Evolutionary conservation across 2,113 vertebrate species (phyloP).

Genomic region (Kryptolebias marmoratus): DNA sequence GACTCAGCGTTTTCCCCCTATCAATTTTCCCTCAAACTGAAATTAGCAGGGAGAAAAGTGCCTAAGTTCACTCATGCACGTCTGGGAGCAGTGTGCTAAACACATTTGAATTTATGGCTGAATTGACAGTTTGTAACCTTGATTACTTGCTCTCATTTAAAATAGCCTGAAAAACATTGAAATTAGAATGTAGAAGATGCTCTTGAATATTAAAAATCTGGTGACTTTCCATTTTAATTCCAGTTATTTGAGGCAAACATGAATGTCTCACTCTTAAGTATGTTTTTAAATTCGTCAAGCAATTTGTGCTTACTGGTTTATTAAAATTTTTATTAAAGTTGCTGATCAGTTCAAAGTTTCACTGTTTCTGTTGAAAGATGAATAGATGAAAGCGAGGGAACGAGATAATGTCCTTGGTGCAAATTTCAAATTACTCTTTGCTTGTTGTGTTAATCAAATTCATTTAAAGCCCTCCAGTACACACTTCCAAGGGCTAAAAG

Average conservation of each 20-base stretch:
- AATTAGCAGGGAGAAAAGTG: slow-evolving; percentile 23
- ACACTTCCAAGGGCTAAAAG: slow-evolving; percentile 47
- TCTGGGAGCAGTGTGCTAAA: slow-evolving; percentile 34
- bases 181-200: slow-evolving; percentile 34
- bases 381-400: slow-evolving; percentile 61
- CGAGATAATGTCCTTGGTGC: slow-evolving; percentile 41
- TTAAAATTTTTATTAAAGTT: slow-evolving; percentile 17
- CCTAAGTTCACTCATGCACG: slow-evolving; percentile 39
- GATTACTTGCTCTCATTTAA: slow-evolving; percentile 48
- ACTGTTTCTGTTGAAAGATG: slow-evolving; percentile 20
- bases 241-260: slow-evolving; percentile 5
- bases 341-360: slow-evolving; percentile 21
- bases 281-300: slow-evolving; percentile 1
- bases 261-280: neutral
- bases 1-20: neutral
- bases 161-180: slow-evolving; percentile 22
- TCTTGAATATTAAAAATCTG: slow-evolving; percentile 35
- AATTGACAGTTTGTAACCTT: slow-evolving; percentile 32
- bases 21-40: neutral
- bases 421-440: slow-evolving; percentile 47
- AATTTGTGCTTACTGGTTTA: neutral
- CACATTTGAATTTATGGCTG: slow-evolving; percentile 50
- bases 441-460: slow-evolving; percentile 50
- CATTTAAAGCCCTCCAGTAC: slow-evolving; percentile 48
- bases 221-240: slow-evolving; percentile 5